These are phyloP conservation scores for Lanistes nyassanus DNA, from an alignment of 1,140 invertebrate genomes.

Conservation along the genomic window DNA sequence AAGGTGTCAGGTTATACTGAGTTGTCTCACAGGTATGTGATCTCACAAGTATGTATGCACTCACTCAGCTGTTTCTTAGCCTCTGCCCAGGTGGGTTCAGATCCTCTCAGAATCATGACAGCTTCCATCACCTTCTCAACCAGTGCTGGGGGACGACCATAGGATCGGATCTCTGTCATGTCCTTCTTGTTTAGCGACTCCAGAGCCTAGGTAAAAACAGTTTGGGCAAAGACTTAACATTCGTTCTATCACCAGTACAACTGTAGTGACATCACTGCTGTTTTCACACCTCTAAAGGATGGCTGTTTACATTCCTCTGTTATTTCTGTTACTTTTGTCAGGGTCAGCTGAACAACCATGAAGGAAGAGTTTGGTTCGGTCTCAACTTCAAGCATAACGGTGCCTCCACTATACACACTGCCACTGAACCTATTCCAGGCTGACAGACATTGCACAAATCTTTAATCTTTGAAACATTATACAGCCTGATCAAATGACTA, in stretches of 20 bases:
- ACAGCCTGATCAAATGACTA: too few species aligned
- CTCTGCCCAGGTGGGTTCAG: constrained; percentile 85
- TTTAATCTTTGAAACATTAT: too few species aligned
- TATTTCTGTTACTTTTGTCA: too few species aligned
- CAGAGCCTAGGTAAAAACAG: constrained; percentile 71
- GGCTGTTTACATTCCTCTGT: too few species aligned
- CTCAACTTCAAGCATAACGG: too few species aligned
- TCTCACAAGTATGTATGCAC: background rate
- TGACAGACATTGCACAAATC: too few species aligned
- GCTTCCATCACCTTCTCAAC: constrained; percentile 91
- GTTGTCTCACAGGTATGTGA: too few species aligned
- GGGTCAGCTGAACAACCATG: too few species aligned
- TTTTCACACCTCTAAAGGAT: background rate
- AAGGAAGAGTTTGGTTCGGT: too few species aligned
- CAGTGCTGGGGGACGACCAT: constrained; percentile 82
- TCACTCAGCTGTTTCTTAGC: constrained; percentile 83
- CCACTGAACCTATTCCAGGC: too few species aligned
- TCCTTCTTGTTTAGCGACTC: constrained; percentile 88
- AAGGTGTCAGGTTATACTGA: too few species aligned
- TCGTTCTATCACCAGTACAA: background rate
- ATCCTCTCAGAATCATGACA: constrained; percentile 82
- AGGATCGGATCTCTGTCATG: constrained; percentile 87
- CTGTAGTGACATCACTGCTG: background rate
- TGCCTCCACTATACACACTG: too few species aligned
- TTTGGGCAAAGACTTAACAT: background rate